These are phyloP conservation scores for Beris chalybata DNA, from an alignment of 2,888 invertebrate species.

Conservation along the genomic window DNA sequence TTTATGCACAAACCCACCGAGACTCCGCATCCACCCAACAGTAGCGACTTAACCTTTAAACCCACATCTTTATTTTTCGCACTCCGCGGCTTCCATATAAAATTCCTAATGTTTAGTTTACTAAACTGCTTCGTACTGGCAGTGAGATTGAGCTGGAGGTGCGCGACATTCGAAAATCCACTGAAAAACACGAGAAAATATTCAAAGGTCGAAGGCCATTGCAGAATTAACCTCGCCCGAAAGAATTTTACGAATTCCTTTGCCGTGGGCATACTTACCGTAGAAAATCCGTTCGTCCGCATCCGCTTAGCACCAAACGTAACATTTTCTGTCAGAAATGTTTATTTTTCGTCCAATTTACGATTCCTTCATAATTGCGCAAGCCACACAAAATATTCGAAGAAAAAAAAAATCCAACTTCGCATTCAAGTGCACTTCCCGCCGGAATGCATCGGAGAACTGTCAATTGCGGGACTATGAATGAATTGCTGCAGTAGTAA, in stretches of 20 bases:
- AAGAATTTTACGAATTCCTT: neutral
- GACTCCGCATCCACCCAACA: constrained; percentile 48
- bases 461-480: no score
- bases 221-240: constrained; percentile 7
- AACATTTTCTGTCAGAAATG: constrained; percentile 15
- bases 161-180: constrained; percentile 10
- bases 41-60: constrained; percentile 39
- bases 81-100: neutral
- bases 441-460: no score
- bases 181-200: constrained; percentile 7
- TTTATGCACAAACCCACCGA: constrained; percentile 47
- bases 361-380: constrained; percentile 23
- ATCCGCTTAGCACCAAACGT: constrained; percentile 21
- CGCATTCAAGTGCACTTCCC: no score
- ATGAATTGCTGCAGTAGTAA: no score
- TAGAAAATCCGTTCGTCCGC: constrained; percentile 17
- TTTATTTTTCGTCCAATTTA: constrained; percentile 4
- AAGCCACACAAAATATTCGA: neutral
- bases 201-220: constrained; percentile 18
- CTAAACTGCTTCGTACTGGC: constrained; percentile 13
- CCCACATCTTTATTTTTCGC: neutral
- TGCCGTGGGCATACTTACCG: constrained; percentile 8
- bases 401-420: no score
- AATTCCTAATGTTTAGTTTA: constrained; percentile 10
- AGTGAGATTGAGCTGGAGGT: constrained; percentile 16